Evolutionary conservation across 2,113 vertebrate species (phyloP), one percentile per base, ranked within the genome.

Genomic region (Ceuthmochares aereus): DNA sequence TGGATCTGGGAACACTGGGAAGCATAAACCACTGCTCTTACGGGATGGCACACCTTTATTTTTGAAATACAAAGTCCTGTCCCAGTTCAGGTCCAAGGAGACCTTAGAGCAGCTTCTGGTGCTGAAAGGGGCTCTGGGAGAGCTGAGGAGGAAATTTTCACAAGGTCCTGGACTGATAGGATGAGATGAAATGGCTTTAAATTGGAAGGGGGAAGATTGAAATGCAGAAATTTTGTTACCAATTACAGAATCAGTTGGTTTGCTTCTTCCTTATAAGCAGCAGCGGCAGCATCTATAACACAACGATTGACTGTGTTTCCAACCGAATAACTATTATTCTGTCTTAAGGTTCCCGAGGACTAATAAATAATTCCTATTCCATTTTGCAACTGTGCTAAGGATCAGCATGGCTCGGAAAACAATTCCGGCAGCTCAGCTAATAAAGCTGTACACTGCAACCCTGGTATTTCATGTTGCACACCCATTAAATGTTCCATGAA

Each of bases 371-470:
- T 81, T 88, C 90, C 90, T 14, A 1, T 80, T 90, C 55, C 67
- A 18, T 68, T 92, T 37, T 3, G 12, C 51, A 80, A 84, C 10
- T 0, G 15, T 58, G 68, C 42, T 54, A 86, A 86, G 83, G 85
- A 96, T 84, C 67, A 74, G 7, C 40, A 45, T 14, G 69, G 94
- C 85, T 92, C 67, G 73, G 88, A 66, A 73, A 93, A 76, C 85
- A 95, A 95, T 84, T 74, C 88, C 72, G 58, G 79, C 72, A 90
- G 90, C 75, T 93, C 88, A 70, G 72, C 90, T 93, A 93, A 93
- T 92, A 92, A 90, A 95, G 75, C 79, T 26, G 12, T n/a, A 45
- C 2, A 15, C 79, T 62, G 79, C 78, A 90, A 77, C 55, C 23
- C 79, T 34, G 72, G 22, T 82, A 69, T 29, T 85, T 69, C 17